Base-by-base conservation (phyloP, 2,797 vertebrate genomes). In the Salarias fasciatus region DNA sequence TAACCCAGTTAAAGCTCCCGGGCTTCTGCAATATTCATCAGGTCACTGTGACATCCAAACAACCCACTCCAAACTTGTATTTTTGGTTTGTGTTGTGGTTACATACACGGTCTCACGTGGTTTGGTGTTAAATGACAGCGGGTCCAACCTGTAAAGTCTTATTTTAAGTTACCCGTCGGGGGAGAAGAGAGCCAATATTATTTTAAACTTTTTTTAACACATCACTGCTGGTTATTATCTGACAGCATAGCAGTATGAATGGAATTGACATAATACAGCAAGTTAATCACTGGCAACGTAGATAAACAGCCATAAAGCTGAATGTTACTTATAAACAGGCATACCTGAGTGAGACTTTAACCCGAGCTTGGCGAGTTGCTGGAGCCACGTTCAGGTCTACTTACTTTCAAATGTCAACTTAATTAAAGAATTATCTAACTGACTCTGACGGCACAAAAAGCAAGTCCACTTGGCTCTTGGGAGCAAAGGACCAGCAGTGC, bases 11-110 rank as follows among this genome's bases (percentile, higher is more conserved):
- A 4, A 45, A 40, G 29, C 9, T 53, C 31, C 31, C 65, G 13
- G 49, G 33, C 61, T 37, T 18, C 53, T 41, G 3, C 24, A 5
- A 29, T 43, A 44, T 41, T 58, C 53, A 60, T 44, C 42, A 44
- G 65, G 68, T 72, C 49, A 74, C 42, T 61, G 72, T 76, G 64
- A 12, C 42, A 57, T 31, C 33, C 50, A 41, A 50, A 49, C 18
- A 2, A 51, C 44, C 50, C 42, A n/a, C 35, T 74, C 36, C 1
- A 36, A 46, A 29, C 38, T 38, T 2, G 14, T 50, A 41, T 63
- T 55, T 44, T 42, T 15, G 37, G 31, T 35, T 58, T 8, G 24
- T 30, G 61, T 8, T 37, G 6, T 46, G 28, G 41, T 1, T n/a
- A n/a, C n/a, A 12, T 11, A 29, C 28, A 35, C 13, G 38, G 15